A percentile compares a stretch with the other conserved stretches of the same genome.
Evolutionary conservation across 2,888 invertebrate genomes (phyloP).

Genomic region (Norana najaformis): DNA sequence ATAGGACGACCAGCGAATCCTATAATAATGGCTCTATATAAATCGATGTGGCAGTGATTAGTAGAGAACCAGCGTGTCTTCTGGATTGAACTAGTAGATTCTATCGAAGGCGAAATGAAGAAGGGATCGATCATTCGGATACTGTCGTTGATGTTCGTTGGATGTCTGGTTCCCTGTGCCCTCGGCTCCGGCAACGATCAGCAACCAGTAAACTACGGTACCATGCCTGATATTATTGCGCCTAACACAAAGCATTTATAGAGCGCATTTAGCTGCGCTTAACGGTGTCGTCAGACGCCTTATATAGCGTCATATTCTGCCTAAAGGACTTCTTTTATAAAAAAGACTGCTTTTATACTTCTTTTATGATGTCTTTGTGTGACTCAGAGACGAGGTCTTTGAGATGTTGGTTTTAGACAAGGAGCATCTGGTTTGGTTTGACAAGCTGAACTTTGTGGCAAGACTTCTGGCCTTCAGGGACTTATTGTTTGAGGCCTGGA

Average conservation of each 20-base stretch:
- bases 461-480: neutral
- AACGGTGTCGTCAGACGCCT: too few species aligned
- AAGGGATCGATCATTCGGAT: neutral
- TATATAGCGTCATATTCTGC: neutral
- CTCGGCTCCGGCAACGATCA: neutral
- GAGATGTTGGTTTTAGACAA: neutral
- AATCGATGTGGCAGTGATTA: slow-evolving; percentile 1
- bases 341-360: too few species aligned
- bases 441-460: neutral
- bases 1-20: neutral
- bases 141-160: neutral
- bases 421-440: neutral
- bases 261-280: neutral
- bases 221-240: neutral
- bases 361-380: too few species aligned
- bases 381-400: neutral
- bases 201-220: slow-evolving; percentile 20
- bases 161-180: neutral
- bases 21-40: neutral
- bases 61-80: neutral
- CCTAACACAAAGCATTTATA: neutral
- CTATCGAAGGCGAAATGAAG: neutral
- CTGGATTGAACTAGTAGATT: neutral
- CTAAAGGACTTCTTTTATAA: neutral
- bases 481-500: neutral